Percentiles rank a stretch among this genome's conserved stretches.
phyloP scores from a whole-genome alignment of 2,797 vertebrate species.

The Sandelia bainsii region DNA sequence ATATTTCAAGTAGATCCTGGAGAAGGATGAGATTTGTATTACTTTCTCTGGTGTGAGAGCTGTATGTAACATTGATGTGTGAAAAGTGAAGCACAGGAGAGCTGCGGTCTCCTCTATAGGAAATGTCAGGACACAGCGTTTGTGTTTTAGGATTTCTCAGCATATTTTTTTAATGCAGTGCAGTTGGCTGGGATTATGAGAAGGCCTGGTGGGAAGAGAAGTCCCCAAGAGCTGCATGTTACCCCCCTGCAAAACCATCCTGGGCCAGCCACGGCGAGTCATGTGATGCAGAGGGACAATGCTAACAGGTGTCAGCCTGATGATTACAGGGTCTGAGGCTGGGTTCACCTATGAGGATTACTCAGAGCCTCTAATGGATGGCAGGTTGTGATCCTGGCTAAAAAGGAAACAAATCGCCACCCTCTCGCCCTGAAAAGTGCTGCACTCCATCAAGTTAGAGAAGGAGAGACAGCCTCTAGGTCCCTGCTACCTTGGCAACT shows the following conservation, averaged over 20 bases:
- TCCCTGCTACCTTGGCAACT: constrained; percentile 73
- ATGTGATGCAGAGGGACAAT: constrained; percentile 67
- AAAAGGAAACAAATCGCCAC: constrained; percentile 46
- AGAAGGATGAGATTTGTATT: background rate
- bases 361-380: constrained; percentile 58
- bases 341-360: constrained; percentile 68
- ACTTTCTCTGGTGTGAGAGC: background rate
- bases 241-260: constrained; percentile 23
- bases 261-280: constrained; percentile 35
- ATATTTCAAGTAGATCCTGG: background rate
- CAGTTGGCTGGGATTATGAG: constrained; percentile 78
- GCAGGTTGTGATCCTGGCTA: constrained; percentile 43
- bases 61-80: background rate
- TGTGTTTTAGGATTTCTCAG: constrained; percentile 53
- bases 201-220: constrained; percentile 45
- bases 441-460: constrained; percentile 22
- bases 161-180: constrained; percentile 59
- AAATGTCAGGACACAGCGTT: constrained; percentile 27
- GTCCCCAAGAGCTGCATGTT: constrained; percentile 27
- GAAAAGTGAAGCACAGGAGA: constrained; percentile 27
- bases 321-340: constrained; percentile 59
- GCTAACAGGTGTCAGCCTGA: constrained; percentile 64
- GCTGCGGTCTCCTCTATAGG: background rate
- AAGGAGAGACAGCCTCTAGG: constrained; percentile 1
- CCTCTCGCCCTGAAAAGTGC: constrained; percentile 43